These are phyloP conservation scores for Lathronympha strigana DNA, from an alignment of 2,888 invertebrate species.

Conservation along the genomic window DNA sequence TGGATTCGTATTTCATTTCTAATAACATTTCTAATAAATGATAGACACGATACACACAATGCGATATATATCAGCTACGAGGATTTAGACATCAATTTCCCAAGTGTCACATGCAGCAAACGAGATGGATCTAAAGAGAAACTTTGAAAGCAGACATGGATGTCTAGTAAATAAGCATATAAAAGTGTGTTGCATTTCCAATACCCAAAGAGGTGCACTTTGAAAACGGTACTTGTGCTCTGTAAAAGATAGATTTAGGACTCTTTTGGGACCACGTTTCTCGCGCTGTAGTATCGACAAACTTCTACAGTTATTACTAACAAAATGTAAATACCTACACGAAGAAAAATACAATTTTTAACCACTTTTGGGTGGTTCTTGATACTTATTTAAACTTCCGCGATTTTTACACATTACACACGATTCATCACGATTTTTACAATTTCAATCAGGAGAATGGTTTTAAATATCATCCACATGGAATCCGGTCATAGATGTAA, in stretches of 20 bases:
- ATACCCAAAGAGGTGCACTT: background rate
- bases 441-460: no score
- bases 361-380: no score
- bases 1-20: slow-evolving; percentile 2
- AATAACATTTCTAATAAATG: background rate
- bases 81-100: slow-evolving; percentile 14
- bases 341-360: no score
- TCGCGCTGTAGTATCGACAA: background rate
- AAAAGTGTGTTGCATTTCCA: background rate
- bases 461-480: no score
- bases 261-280: background rate
- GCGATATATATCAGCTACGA: background rate
- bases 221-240: background rate
- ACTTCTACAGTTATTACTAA: no score
- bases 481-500: no score
- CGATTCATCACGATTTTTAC: no score
- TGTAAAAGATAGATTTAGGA: background rate
- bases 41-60: background rate
- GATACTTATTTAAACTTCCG: no score
- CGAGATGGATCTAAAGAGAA: background rate
- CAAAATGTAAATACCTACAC: no score
- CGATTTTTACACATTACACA: no score
- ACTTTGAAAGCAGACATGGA: background rate
- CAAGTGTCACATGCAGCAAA: slow-evolving; percentile 1
- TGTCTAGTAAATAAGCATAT: background rate